Evolutionary conservation across 2,888 invertebrate species (phyloP), one percentile per base, ranked within the genome.

Genomic region (Chesias legatella): DNA sequence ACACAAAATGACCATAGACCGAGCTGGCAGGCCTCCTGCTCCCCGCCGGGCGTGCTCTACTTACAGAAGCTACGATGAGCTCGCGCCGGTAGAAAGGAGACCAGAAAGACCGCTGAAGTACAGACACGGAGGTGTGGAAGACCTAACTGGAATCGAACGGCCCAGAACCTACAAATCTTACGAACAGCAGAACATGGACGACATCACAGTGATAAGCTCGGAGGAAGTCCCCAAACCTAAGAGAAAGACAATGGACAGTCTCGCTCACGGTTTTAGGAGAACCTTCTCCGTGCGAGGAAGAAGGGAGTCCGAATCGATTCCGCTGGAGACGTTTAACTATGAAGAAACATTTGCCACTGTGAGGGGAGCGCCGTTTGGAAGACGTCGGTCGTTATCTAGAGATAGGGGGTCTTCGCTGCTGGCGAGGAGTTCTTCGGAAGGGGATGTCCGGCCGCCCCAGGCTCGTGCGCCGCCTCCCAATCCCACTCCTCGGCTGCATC

Each of bases 401-500:
- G 81, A 91, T 67, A 74, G 91, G 68, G 77, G 85, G 56, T 80
- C 71, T 7, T 81, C 83, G 35, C 75, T 90, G 55, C 73, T 93
- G 56, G 90, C 89, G 36, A 86, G 93, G 51, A 93, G 94, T 72
- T 91, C 91, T 49, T 94, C 94, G 13, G 94, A 94, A 64, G 93
- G 93, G 6, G 93, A 94, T 70, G 85, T 94, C 63, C 74, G 88
- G 57, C 69, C 76, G 66, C 60, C 71, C 0, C 67, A 60, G 0
- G 80, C 85, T 0, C 77, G 82, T 3, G 76, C 83, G 0, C 79
- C 85, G 1, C 79, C 79, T 0, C 60, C 77, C 8, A 75, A 82
- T 23, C 88, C 89, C 42, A 63, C 79, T 3, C 86, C 90, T 31
- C 84, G 90, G 17, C 76, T 91, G 55, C 92, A 92, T 76, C 92